A percentile compares a stretch with the other conserved stretches of the same genome.
phyloP scores from a whole-genome alignment of 2,113 vertebrate species.

The Leptocoma aspasia region DNA sequence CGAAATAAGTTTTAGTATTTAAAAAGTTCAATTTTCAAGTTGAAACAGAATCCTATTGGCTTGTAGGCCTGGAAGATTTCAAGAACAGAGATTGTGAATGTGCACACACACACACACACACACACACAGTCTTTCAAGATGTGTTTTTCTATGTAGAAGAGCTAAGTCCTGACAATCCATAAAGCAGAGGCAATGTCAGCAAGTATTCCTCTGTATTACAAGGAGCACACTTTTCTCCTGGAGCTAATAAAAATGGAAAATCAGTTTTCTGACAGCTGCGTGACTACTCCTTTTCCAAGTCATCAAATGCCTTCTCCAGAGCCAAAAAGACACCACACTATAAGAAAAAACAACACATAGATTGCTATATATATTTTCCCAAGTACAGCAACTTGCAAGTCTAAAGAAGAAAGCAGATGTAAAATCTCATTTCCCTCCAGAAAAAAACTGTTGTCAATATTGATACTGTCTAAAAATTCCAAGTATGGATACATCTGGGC shows the following conservation, averaged over 20 bases:
- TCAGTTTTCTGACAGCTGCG: not conserved
- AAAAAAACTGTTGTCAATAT: not conserved
- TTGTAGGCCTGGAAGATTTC: not conserved
- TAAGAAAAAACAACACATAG: not conserved
- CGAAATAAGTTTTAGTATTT: not conserved
- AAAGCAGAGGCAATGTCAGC: not conserved
- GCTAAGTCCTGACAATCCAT: not conserved
- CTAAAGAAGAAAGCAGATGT: not conserved
- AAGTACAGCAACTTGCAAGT: not conserved
- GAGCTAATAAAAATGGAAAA: not conserved
- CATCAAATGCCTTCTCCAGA: not conserved
- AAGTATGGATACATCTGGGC: not conserved
- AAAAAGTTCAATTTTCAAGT: not conserved
- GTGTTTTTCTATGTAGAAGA: not conserved
- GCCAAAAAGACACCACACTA: not conserved
- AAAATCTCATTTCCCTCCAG: not conserved
- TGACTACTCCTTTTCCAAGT: not conserved
- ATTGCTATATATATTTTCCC: not conserved
- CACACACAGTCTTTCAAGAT: not conserved
- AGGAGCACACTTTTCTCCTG: not conserved
- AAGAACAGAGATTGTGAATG: not conserved
- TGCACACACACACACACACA: no score
- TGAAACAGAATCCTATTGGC: not conserved
- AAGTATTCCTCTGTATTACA: not conserved
- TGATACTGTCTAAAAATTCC: not conserved